Evolutionary conservation across 2,888 invertebrate genomes (phyloP), one percentile per base, ranked within the genome.

Genomic region (Caenorhabditis macrosperma): DNA sequence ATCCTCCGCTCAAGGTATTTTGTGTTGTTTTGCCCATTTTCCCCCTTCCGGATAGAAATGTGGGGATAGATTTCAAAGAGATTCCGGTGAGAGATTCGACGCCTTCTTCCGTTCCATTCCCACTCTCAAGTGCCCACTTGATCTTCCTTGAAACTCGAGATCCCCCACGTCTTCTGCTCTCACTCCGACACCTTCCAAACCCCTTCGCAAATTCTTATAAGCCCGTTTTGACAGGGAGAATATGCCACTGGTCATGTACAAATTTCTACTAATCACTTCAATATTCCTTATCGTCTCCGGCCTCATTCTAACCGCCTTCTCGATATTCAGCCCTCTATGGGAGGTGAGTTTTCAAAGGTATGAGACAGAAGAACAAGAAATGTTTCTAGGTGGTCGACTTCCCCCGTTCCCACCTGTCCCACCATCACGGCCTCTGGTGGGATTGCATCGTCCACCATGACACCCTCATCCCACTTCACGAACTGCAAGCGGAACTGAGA

Each of bases 361-460:
- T 24, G 10, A 20, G 12, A 4, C 20, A 44, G n/a, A 6, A 17
- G 44, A 6, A 33, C 33, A 7, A 5, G 9, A 33, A 5, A 17
- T 44, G 17, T 26, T 76, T 59, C 67, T n/a, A 84, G 81, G 63
- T 85, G 3, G 79, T 79, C n/a, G 85, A 84, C 22, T 71, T 84
- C 33, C 81, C 82, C n/a, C 71, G 75, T 9, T 52, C 57, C 1
- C 81, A 84, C 48, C 52, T 82, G 0, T 71, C 79, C 10, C 86
- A 86, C 48, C 81, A 85, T 52, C 86, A 86, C 63, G 86, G 86
- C 20, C 68, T 86, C 12, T 85, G 85, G 86, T 81, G 84, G 83
- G 86, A 86, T 66, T 86, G 86, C 41, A 77, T 84, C 9, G 80
- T 82, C 6, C 78, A 80, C 64, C 82, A 84, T 52, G 71, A 74